Evolutionary conservation across 2,888 invertebrate genomes (phyloP).

Genomic region (Hydropsyche betteni): DNA sequence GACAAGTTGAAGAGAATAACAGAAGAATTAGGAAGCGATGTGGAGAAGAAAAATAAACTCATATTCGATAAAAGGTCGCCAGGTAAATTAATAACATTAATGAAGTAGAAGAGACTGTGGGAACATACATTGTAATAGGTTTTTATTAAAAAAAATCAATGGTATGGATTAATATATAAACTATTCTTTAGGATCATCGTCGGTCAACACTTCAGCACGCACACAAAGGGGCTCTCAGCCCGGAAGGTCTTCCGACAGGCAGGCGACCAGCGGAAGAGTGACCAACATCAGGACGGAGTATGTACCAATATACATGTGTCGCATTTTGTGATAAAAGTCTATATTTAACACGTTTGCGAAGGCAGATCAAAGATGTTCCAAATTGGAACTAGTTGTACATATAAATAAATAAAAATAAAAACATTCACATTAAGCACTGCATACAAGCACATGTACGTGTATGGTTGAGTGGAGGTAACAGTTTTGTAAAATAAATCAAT

Average conservation of each 20-base stretch:
- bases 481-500: conserved; percentile 8
- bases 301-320: conserved; percentile 51
- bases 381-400: conserved; percentile 22
- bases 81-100: not conserved
- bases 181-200: conserved; percentile 16
- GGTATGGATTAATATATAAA: not conserved
- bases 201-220: conserved; percentile 6
- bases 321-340: conserved; percentile 42
- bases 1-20: conserved; percentile 32
- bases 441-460: conserved; percentile 1
- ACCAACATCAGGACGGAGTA: conserved; percentile 50
- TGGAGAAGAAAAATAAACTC: conserved; percentile 17
- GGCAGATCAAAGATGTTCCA: not conserved
- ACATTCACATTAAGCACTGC: not conserved
- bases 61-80: conserved; percentile 25
- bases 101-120: too few species aligned
- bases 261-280: conserved; percentile 21
- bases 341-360: not conserved
- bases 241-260: conserved; percentile 33
- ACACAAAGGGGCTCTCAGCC: not conserved
- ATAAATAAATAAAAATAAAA: conserved; percentile 10
- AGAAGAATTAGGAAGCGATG: conserved; percentile 31
- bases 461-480: conserved; percentile 13
- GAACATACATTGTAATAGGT: not conserved
- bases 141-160: not conserved